These are phyloP conservation scores for Bombus superbus DNA, from an alignment of 1,140 invertebrate genomes.

Conservation along the genomic window DNA sequence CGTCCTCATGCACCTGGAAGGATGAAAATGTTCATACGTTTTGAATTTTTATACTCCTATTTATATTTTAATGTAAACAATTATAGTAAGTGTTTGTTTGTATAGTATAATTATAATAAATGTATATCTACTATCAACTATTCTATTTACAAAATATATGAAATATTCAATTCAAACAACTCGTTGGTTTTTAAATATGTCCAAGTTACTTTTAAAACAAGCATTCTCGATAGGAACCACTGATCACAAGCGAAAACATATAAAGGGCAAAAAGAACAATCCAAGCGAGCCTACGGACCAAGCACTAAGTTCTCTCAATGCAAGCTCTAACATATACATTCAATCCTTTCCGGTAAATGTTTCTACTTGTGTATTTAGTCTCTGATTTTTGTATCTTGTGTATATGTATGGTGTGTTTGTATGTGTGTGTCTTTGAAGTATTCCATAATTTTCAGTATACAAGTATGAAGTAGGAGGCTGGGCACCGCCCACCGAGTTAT, in stretches of 20 bases:
- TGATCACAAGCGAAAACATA: background rate
- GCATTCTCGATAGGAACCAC: background rate
- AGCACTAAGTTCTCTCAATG: conserved; percentile 33
- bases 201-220: background rate
- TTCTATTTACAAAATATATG: background rate
- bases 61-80: background rate
- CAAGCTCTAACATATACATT: conserved; percentile 68
- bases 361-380: conserved; percentile 19
- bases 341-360: conserved; percentile 73
- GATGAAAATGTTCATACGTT: conserved; percentile 30
- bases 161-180: background rate
- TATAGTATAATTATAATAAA: conserved; percentile 2
- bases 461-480: conserved; percentile 83
- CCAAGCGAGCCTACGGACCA: conserved; percentile 1
- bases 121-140: background rate
- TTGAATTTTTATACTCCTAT: background rate
- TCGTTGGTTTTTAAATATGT: background rate
- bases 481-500: conserved; percentile 84
- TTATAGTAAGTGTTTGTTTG: background rate
- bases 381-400: background rate
- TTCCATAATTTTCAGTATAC: conserved; percentile 74
- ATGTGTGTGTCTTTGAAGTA: conserved; percentile 50
- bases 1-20: conserved; percentile 28
- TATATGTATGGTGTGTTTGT: background rate
- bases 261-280: background rate